A percentile compares a stretch with the other conserved stretches of the same genome.
phyloP scores from a whole-genome alignment of 2,888 invertebrate species.

The Heliconius ethilla region DNA sequence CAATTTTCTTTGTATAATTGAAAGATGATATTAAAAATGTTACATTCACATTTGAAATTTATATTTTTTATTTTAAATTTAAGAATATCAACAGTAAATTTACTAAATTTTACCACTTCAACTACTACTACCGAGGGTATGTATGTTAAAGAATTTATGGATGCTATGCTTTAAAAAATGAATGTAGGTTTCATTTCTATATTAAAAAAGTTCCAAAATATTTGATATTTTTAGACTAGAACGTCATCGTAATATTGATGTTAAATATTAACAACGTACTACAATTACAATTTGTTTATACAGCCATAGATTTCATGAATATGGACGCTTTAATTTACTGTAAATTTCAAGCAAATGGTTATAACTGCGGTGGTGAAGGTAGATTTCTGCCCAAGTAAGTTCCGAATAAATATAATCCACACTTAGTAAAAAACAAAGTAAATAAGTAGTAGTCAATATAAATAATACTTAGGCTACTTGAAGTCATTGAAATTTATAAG shows the following conservation, averaged over 20 bases:
- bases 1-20: slow-evolving; percentile 19
- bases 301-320: slow-evolving; percentile 32
- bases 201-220: not conserved
- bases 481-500: too few relatives aligned
- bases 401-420: not conserved
- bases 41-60: not conserved
- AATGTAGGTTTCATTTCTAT: too few relatives aligned
- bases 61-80: slow-evolving; percentile 22
- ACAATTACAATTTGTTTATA: not conserved
- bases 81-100: slow-evolving; percentile 3
- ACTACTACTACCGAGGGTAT: slow-evolving; percentile 28
- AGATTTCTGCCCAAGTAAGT: slow-evolving; percentile 47
- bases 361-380: slow-evolving; percentile 49
- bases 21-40: slow-evolving; percentile 20
- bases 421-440: not conserved
- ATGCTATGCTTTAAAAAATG: too few relatives aligned
- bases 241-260: not conserved
- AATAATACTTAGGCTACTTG: too few relatives aligned
- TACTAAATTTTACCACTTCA: slow-evolving; percentile 10
- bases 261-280: not conserved
- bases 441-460: too few relatives aligned
- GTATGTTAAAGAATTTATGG: not conserved
- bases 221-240: not conserved
- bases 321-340: slow-evolving; percentile 47
- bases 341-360: slow-evolving; percentile 60